Base-by-base conservation (phyloP, 2,797 vertebrate genomes). In the Sebastolobus alascanus region DNA sequence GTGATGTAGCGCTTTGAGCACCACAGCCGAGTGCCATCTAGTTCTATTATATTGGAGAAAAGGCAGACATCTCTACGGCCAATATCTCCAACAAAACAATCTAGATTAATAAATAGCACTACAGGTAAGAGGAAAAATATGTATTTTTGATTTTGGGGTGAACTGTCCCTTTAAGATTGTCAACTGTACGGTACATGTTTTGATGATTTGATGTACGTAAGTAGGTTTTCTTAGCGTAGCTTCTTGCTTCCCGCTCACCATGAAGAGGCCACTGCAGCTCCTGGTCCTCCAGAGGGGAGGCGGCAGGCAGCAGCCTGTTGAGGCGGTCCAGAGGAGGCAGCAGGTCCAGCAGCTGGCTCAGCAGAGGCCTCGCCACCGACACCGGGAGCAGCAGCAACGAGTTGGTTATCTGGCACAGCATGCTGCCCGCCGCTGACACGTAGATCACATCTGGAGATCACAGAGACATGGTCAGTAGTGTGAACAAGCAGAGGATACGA, bases 201-300 rank as follows among this genome's bases (percentile, higher is more conserved):
- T 20, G 33, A 20, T 50, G 14, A n/a, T 31, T 16, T 31, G 14
- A 55, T 29, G 27, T 16, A 31, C 12, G 7, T 20, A 6, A 16
- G 25, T 25, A 18, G 12, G 3, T 13, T 54, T 43, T 2, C 3
- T 61, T 22, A 37, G 61, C 2, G 4, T 20, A 6, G 25, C 33
- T 18, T 31, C 20, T 9, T 25, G 25, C 43, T 31, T 61, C 0
- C 1, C 7, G n/a, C 95, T 94, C 90, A 99, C 98, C 98, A 75
- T 99, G 97, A 75, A 99, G 96, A 69, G 98, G 98, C 98, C 98
- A 99, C 92, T 99, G 98, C 85, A 99, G 92, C 90, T 99, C 98
- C 87, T 99, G 98, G 89, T 99, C 98, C 93, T 99, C 98, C 89
- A 99, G 91, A 52, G 97, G 97, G 27, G 93, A 89, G 3, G 98